Evolutionary conservation across 2,113 vertebrate species (phyloP), one percentile per base, ranked within the genome.

Genomic region (Nanorana parkeri): DNA sequence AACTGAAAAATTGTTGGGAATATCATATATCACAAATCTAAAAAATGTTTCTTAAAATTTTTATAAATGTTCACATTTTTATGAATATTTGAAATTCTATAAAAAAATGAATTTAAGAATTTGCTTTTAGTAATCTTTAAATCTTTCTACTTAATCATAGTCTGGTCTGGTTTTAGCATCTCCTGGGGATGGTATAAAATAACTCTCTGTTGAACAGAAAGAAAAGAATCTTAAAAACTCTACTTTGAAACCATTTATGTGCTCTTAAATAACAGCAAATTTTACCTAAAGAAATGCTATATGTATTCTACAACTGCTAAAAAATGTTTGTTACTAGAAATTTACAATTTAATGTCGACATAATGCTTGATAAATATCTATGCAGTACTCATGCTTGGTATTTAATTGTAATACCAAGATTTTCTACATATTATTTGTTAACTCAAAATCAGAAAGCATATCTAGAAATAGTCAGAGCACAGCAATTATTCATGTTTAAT

Each of bases 161-260:
- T 23, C 26, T 55, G 21, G 20, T 56, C 63, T 55, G 24, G 28
- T 54, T 8, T 67, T 19, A 21, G 19, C 20, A 4, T 52, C 77
- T 78, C 77, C 13, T 11, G 64, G 77, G 77, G 7, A n/a, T 68
- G 20, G 67, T 78, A 68, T 68, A 78, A 56, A 64, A 63, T 19
- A 23, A 26, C 17, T 51, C 51, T 32, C 8, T 51, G 60, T 13
- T 64, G 15, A 64, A 13, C 36, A 63, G 11, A 29, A 67, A 64
- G 47, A 54, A 29, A 77, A 77, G 17, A 54, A 65, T 68, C 10
- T 78, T 67, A 56, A 32, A 54, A 68, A 32, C 47, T 11, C 16
- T 36, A 26, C 36, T 56, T 78, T 56, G 21, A 32, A 8, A 21
- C 36, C 32, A 23, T 78, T 55, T 78, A 78, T 78, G 52, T 17